A percentile compares a stretch with the other conserved stretches of the same genome.
These are phyloP conservation scores for Paracentrotus lividus DNA, from an alignment of 53 echinoderm and acorn worm species.

Conservation along the genomic window DNA sequence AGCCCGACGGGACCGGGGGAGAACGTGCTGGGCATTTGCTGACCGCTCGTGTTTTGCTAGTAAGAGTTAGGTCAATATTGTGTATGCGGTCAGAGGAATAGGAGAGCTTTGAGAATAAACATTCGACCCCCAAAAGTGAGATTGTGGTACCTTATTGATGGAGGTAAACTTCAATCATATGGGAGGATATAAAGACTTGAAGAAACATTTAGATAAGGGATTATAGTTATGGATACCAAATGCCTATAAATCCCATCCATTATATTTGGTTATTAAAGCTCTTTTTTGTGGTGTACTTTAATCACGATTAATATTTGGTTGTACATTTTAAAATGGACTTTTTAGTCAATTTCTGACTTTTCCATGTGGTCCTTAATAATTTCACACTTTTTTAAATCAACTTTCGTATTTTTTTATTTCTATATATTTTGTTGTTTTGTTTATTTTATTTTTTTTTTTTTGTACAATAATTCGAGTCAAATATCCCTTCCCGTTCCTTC, in stretches of 20 bases:
- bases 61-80: slow-evolving; percentile 26
- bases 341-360: slow-evolving; percentile 3
- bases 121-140: neutral
- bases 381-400: neutral
- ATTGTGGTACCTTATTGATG: neutral
- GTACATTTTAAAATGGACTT: neutral
- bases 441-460: neutral
- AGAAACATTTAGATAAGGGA: slow-evolving; percentile 45
- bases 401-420: neutral
- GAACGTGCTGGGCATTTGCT: slow-evolving; percentile 6
- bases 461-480: neutral
- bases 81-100: neutral
- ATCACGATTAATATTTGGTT: neutral
- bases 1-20: slow-evolving; percentile 5
- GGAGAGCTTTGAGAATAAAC: slow-evolving; percentile 38
- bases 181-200: slow-evolving; percentile 19
- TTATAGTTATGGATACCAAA: slow-evolving; percentile 20
- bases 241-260: neutral
- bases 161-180: neutral
- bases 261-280: neutral
- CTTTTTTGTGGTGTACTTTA: slow-evolving; percentile 40
- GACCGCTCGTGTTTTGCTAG: slow-evolving; percentile 18
- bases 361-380: neutral
- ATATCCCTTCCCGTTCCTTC: too few species aligned
- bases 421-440: neutral